Evolutionary conservation across 2,888 invertebrate genomes (phyloP).

Genomic region (Blera fallax): DNA sequence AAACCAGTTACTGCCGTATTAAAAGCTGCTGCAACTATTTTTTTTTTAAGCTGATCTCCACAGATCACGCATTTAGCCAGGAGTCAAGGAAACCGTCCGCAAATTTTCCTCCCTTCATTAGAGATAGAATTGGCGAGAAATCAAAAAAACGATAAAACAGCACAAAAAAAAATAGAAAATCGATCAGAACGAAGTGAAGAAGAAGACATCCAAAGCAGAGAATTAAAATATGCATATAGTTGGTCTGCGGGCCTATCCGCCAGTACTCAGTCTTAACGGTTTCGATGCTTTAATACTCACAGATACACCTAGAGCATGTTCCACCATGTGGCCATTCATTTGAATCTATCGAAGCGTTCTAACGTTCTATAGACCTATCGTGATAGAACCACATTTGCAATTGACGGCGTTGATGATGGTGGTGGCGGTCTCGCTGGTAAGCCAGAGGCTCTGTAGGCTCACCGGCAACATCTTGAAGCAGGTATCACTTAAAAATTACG

Average conservation of each 20-base stretch:
- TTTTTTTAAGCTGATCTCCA: background rate
- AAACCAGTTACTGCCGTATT: slow-evolving; percentile 50
- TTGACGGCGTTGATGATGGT: background rate
- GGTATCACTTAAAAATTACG: slow-evolving; percentile 65
- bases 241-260: slow-evolving; percentile 27
- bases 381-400: slow-evolving; percentile 55
- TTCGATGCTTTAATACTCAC: slow-evolving; percentile 52
- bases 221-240: slow-evolving; percentile 60
- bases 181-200: slow-evolving; percentile 31
- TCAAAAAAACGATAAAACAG: too few species aligned
- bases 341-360: slow-evolving; percentile 52
- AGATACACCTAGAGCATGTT: slow-evolving; percentile 54
- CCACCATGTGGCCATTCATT: slow-evolving; percentile 54
- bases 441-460: slow-evolving; percentile 11
- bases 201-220: slow-evolving; percentile 54
- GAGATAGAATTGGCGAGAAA: slow-evolving; percentile 1
- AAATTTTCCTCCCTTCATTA: slow-evolving; percentile 39
- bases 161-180: slow-evolving; percentile 26
- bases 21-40: background rate
- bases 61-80: slow-evolving; percentile 55
- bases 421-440: slow-evolving; percentile 18
- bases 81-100: slow-evolving; percentile 17
- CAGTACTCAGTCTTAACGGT: slow-evolving; percentile 64
- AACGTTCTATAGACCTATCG: slow-evolving; percentile 45
- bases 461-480: slow-evolving; percentile 31